These are phyloP conservation scores for Actenoides lindsayi DNA, from an alignment of 2,113 vertebrate species.

Conservation along the genomic window DNA sequence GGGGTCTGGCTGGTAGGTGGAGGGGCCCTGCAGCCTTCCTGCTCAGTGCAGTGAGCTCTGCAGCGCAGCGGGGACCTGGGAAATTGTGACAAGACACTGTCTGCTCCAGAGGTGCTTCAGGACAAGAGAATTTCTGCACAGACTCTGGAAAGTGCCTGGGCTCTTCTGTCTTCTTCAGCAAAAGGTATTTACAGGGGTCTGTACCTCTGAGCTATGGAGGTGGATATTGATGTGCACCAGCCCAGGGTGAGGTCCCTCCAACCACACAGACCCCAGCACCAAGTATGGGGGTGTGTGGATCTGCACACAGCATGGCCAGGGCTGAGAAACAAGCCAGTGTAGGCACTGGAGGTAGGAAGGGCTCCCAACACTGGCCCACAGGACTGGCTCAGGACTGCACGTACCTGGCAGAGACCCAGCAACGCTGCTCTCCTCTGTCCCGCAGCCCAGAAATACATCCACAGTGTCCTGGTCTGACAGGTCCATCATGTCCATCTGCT, in stretches of 20 bases:
- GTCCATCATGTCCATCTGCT: constrained; percentile 92
- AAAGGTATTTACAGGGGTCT: neutral
- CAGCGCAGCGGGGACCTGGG: too few relatives aligned
- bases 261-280: neutral
- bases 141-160: neutral
- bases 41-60: neutral
- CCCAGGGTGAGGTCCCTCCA: neutral
- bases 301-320: neutral
- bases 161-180: neutral
- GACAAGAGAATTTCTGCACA: neutral
- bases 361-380: neutral
- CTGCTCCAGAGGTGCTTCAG: neutral
- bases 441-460: constrained; percentile 91
- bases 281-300: neutral
- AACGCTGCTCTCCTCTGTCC: constrained; percentile 76
- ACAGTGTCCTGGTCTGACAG: constrained; percentile 90
- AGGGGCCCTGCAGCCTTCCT: neutral
- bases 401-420: constrained; percentile 79
- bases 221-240: neutral
- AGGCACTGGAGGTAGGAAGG: neutral
- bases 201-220: neutral
- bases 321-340: neutral
- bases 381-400: neutral
- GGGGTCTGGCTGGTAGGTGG: neutral
- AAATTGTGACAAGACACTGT: neutral